Percentiles rank a stretch among this genome's conserved stretches.
These are phyloP conservation scores for Drosophila seclusa DNA, from an alignment of 2,888 invertebrate species.

Conservation along the genomic window DNA sequence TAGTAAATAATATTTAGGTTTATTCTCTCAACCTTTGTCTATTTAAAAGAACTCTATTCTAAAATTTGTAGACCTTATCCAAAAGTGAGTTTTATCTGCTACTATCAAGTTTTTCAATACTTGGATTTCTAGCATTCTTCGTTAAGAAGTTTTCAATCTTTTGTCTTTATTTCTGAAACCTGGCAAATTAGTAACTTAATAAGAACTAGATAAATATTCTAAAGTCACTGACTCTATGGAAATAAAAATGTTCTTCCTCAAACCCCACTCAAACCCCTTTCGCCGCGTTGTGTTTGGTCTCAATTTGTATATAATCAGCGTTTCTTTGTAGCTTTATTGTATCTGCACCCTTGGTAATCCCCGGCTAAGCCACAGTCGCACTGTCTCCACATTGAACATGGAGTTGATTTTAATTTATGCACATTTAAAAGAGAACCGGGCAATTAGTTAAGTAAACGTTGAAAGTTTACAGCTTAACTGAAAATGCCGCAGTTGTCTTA, in stretches of 20 bases:
- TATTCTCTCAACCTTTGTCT: no score
- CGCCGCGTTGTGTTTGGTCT: not conserved
- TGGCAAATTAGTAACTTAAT: not conserved
- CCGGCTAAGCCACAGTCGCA: constrained; percentile 41
- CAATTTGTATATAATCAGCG: constrained; percentile 4
- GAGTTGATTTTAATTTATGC: constrained; percentile 72
- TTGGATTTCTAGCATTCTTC: not conserved
- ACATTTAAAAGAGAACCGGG: constrained; percentile 75
- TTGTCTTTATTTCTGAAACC: not conserved
- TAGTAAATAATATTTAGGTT: no score
- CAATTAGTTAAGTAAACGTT: constrained; percentile 84
- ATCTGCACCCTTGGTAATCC: constrained; percentile 29
- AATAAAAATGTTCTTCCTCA: not conserved
- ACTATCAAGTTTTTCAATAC: not conserved
- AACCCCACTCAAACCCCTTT: constrained; percentile 13
- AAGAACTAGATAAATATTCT: not conserved
- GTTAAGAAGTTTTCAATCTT: not conserved
- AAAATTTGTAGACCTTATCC: rapidly evolving
- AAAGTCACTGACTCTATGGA: not conserved
- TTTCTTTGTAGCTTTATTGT: not conserved
- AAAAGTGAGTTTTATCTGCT: not conserved
- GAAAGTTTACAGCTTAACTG: constrained; percentile 46
- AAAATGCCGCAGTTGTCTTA: constrained; percentile 49
- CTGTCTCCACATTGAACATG: constrained; percentile 35
- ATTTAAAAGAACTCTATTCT: not conserved